These are phyloP conservation scores for Trichacis sp. DNA, from an alignment of 2,888 invertebrate genomes.

Conservation along the genomic window DNA sequence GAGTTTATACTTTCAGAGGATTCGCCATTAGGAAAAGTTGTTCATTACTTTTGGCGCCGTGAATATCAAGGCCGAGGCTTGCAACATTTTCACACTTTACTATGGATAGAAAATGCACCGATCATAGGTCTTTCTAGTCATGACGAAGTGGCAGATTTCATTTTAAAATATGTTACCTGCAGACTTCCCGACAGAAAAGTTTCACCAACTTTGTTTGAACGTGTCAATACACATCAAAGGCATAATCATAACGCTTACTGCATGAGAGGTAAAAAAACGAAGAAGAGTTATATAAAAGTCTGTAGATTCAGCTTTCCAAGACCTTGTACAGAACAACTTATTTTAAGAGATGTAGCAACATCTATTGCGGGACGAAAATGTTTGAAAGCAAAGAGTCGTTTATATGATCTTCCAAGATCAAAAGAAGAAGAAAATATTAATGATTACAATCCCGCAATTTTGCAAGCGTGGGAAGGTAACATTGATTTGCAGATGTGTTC, in stretches of 20 bases:
- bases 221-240: conserved; percentile 41
- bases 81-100: conserved; percentile 48
- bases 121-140: neutral
- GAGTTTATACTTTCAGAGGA: conserved; percentile 25
- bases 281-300: conserved; percentile 48
- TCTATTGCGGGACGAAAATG: no score
- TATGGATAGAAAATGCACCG: conserved; percentile 53
- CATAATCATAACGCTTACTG: conserved; percentile 45
- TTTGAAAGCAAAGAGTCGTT: conserved; percentile 44
- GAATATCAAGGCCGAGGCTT: no score
- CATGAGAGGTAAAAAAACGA: conserved; percentile 43
- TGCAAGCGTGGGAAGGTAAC: conserved; percentile 52
- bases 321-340: no score
- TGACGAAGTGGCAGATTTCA: conserved; percentile 18
- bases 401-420: no score
- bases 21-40: conserved; percentile 45
- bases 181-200: conserved; percentile 22
- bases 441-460: no score
- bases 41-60: no score
- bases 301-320: conserved; percentile 52
- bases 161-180: conserved; percentile 35
- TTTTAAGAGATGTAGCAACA: no score
- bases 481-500: no score
- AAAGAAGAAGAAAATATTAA: no score
- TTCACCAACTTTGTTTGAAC: conserved; percentile 38